Evolutionary conservation across 2,797 vertebrate species (phyloP), one percentile per base, ranked within the genome.

Genomic region (Clarias pachynema): DNA sequence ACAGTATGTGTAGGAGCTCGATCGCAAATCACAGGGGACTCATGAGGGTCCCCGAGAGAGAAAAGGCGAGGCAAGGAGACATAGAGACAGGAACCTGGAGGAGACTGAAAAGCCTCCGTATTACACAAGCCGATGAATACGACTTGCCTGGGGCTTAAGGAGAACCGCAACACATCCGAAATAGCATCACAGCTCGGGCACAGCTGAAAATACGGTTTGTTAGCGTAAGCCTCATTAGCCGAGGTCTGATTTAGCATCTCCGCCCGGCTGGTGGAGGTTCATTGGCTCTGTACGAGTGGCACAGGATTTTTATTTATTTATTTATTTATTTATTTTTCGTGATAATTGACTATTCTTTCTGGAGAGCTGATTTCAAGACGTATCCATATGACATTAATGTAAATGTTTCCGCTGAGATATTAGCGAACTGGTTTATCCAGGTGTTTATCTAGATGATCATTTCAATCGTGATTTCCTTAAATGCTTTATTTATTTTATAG

Each of bases 1-100:
- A 44, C 40, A 44, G 44, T 44, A 88, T 85, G 81, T 8, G 70
- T 74, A 65, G 14, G 22, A 57, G 53, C 14, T 69, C 88, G 88
- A 81, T 88, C 87, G 86, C 85, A 86, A 84, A 88, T 87, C 86
- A 75, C 49, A 66, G 65, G 57, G 68, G 85, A 88, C 73, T 79
- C 9, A 24, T 59, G 34, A 68, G 72, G 70, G 44, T 66, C 81
- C 79, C 53, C 53, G 10, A 44, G 74, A 79, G 37, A 69, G 72
- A 16, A 4, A 40, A 63, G 82, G 69, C 31, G 9, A 34, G 34
- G 44, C 65, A 22, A 34, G 26, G 14, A 49, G 70, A 20, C 16
- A 37, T 18, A 22, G 31, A 3, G 18, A 63, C 24, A 26, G 31
- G n/a, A 49, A 56, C 8, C 34, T 16, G 10, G 34, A 59, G 59